These are phyloP conservation scores for Monochamus alternatus DNA, from an alignment of 2,888 invertebrate species.

Conservation along the genomic window DNA sequence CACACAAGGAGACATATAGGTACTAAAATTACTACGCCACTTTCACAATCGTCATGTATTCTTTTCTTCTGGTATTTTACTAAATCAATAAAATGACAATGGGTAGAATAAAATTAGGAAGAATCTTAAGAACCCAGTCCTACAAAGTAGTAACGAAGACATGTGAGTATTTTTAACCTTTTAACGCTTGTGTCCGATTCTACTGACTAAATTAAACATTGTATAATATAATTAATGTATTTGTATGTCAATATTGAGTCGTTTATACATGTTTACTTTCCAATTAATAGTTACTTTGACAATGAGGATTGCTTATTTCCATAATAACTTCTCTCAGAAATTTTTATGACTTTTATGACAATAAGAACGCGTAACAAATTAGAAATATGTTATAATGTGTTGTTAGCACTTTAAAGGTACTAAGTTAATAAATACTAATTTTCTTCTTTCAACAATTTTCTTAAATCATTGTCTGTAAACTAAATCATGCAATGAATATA, in stretches of 20 bases:
- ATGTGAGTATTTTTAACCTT: not conserved
- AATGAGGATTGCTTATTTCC: not conserved
- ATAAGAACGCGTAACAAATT: too few species aligned
- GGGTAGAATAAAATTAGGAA: too few species aligned
- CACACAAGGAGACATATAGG: too few species aligned
- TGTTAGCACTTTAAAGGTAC: not conserved
- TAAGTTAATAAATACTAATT: not conserved
- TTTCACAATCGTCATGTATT: too few species aligned
- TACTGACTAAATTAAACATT: not conserved
- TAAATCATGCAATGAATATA: too few species aligned
- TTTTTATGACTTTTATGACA: not conserved
- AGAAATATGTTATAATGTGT: too few species aligned
- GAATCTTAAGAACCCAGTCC: too few species aligned
- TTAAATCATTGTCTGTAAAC: too few species aligned
- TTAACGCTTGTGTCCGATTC: not conserved
- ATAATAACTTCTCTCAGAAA: not conserved
- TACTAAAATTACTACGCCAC: too few species aligned
- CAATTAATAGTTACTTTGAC: conserved; percentile 10
- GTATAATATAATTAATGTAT: not conserved
- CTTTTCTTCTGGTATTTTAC: too few species aligned
- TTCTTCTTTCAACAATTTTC: too few species aligned
- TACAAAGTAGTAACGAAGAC: not conserved
- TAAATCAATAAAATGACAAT: too few species aligned
- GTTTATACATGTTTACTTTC: not conserved
- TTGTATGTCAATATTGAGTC: not conserved